phyloP scores from a whole-genome alignment of 2,888 invertebrate genomes.

The Incurvaria masculella region DNA sequence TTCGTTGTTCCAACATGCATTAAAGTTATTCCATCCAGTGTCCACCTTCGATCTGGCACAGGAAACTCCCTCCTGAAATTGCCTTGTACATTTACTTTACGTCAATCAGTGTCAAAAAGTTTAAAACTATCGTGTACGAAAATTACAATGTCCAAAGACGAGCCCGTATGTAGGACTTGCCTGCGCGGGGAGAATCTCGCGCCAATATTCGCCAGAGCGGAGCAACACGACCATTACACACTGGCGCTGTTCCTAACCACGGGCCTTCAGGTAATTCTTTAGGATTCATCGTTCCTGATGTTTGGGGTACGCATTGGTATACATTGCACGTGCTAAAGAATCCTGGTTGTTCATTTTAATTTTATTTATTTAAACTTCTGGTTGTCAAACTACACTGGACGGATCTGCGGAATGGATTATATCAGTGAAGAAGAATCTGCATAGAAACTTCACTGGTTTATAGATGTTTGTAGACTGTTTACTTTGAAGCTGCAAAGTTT shows the following conservation, averaged over 20 bases:
- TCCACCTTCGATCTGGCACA: no score
- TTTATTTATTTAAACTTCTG: no score
- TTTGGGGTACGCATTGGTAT: no score
- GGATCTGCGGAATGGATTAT: background rate
- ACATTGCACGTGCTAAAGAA: background rate
- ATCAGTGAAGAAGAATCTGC: no score
- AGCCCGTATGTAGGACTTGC: conserved; percentile 25
- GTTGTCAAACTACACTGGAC: background rate
- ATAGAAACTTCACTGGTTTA: no score
- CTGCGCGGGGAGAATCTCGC: conserved; percentile 17
- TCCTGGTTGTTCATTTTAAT: background rate
- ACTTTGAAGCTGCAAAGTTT: background rate
- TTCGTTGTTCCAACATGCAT: no score
- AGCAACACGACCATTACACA: conserved; percentile 16
- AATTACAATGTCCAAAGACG: no score
- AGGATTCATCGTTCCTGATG: background rate
- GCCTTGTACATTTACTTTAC: no score
- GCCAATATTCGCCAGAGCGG: conserved; percentile 22
- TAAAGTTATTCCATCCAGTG: no score
- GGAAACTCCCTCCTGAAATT: no score
- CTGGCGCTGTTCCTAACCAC: conserved; percentile 19
- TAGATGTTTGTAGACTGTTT: background rate
- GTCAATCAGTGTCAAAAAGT: no score
- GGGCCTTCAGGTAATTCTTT: conserved; percentile 22
- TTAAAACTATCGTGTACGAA: no score